Evolutionary conservation across 2,113 vertebrate species (phyloP).

Genomic region (Leptocoma aspasia): DNA sequence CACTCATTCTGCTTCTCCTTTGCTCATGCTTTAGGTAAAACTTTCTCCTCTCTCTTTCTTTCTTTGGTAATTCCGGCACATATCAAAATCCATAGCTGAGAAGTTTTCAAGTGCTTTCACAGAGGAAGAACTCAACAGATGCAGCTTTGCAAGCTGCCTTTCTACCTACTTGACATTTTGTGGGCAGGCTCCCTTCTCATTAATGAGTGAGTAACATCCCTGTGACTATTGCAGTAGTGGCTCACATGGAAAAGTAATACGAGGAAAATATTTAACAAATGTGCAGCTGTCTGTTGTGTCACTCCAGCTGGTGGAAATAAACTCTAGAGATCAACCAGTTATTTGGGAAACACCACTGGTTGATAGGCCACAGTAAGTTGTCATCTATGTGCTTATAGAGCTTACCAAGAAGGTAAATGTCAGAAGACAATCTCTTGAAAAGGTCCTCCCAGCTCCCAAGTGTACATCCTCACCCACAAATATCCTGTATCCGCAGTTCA

Average conservation of each 20-base stretch:
- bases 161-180: not conserved
- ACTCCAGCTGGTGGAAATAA: not conserved
- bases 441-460: not conserved
- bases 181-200: not conserved
- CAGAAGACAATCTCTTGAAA: not conserved
- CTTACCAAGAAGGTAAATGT: not conserved
- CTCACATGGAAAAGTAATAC: not conserved
- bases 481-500: not conserved
- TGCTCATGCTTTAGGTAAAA: not conserved
- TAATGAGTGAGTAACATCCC: not conserved
- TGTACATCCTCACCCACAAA: not conserved
- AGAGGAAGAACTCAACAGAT: not conserved
- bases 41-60: not conserved
- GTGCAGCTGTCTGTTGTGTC: constrained; percentile 52
- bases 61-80: not conserved
- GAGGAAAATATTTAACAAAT: constrained; percentile 26
- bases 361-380: not conserved
- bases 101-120: not conserved
- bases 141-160: not conserved
- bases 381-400: not conserved
- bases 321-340: not conserved
- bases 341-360: not conserved
- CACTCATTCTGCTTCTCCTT: not conserved
- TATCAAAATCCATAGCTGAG: not conserved
- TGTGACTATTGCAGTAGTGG: not conserved